phyloP scores from a whole-genome alignment of 2,113 vertebrate species.

The Myanophis thanlyinensis region DNA sequence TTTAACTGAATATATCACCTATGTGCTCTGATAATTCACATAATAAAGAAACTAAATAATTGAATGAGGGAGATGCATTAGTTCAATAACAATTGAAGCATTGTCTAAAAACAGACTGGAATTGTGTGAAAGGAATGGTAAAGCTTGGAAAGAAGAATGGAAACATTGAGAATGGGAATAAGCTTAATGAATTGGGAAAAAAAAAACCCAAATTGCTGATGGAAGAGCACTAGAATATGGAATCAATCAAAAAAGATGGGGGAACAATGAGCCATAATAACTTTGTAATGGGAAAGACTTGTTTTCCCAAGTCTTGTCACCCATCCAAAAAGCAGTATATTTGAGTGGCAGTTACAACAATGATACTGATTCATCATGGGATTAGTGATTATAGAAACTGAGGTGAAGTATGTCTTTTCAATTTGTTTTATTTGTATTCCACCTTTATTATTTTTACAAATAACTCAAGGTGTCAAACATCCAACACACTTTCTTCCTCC shows the following conservation, averaged over 20 bases:
- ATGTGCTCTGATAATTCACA: not conserved
- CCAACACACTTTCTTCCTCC: not conserved
- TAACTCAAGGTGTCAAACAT: not conserved
- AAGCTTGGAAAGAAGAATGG: not conserved
- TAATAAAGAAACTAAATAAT: not conserved
- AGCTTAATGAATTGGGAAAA: not conserved
- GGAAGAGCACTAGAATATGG: not conserved
- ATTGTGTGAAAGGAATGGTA: not conserved
- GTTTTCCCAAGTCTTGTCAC: not conserved
- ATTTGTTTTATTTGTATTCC: not conserved
- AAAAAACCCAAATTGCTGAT: not conserved
- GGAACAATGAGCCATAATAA: not conserved
- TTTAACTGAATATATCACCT: not conserved
- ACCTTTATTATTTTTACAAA: not conserved
- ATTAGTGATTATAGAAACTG: not conserved
- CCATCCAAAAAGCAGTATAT: not conserved
- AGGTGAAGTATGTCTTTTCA: not conserved
- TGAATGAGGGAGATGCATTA: not conserved
- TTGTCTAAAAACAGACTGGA: not conserved
- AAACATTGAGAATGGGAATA: not conserved
- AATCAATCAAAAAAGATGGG: not conserved
- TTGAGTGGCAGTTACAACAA: not conserved
- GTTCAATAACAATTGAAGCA: not conserved
- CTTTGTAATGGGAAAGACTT: not conserved
- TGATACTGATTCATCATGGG: not conserved